Percentiles rank a stretch among this genome's conserved stretches.
phyloP scores from a whole-genome alignment of 1,140 invertebrate genomes.

The Magallana angulata region DNA sequence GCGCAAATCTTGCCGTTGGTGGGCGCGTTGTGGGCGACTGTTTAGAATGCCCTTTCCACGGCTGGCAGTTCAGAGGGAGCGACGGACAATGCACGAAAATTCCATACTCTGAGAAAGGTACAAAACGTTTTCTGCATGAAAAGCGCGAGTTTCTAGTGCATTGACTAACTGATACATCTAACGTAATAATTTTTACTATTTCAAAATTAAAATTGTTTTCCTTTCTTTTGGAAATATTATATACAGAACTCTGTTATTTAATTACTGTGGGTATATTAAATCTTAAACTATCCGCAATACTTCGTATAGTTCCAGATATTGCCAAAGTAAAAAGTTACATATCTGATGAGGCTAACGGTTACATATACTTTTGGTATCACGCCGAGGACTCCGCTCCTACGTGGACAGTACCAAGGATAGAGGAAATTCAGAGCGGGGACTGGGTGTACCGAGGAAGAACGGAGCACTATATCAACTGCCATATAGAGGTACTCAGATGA shows the following conservation, averaged over 20 bases:
- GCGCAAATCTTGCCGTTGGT: constrained; percentile 90
- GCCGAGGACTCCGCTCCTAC: constrained; percentile 85
- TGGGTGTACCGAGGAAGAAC: constrained; percentile 86
- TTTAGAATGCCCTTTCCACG: constrained; percentile 93
- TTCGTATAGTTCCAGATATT: constrained; percentile 75
- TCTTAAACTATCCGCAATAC: not conserved
- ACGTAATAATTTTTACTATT: too few species aligned
- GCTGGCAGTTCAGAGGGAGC: constrained; percentile 88
- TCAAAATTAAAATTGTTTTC: too few species aligned
- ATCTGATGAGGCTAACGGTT: constrained; percentile 85
- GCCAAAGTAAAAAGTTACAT: constrained; percentile 84
- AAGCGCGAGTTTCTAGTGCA: too few species aligned
- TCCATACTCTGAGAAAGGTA: constrained; percentile 84
- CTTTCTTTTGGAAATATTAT: too few species aligned
- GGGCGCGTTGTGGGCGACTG: constrained; percentile 86
- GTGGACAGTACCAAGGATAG: constrained; percentile 84
- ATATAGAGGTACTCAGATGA: constrained; percentile 75
- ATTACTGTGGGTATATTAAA: too few species aligned
- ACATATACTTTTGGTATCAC: constrained; percentile 93
- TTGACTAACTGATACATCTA: too few species aligned
- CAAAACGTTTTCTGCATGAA: not conserved
- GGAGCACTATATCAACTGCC: constrained; percentile 86
- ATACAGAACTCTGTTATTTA: too few species aligned
- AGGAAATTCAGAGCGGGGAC: constrained; percentile 81
- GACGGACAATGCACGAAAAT: constrained; percentile 87